Conservation (phyloP, 1,140 invertebrate genomes). For the Caenorhabditis inopinata region DNA sequence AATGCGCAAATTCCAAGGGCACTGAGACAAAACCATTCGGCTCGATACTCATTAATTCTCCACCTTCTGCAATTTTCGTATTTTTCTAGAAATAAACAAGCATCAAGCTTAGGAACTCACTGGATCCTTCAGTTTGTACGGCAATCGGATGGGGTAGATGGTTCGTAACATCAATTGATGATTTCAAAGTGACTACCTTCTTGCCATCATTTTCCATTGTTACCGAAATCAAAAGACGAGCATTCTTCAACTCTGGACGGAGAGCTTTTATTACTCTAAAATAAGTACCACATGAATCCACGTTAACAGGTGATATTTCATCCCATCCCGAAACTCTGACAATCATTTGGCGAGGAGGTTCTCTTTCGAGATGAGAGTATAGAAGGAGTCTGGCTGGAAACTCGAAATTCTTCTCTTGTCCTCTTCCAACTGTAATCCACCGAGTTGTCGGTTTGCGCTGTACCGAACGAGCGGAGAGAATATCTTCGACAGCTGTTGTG, state of each 20-base stretch:
- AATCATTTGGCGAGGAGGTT: constrained; percentile 77
- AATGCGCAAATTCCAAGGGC: constrained; percentile 14
- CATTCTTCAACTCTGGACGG: not conserved
- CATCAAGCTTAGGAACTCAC: not conserved
- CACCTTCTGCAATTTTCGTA: constrained; percentile 1
- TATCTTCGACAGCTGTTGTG: constrained; percentile 48
- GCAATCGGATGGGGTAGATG: constrained; percentile 60
- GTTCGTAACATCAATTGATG: constrained; percentile 81
- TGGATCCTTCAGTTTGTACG: constrained; percentile 18
- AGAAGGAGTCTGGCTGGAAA: constrained; percentile 52
- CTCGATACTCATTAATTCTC: constrained; percentile 4
- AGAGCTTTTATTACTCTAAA: constrained; percentile 72
- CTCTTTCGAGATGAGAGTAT: constrained; percentile 37
- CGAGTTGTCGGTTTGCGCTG: constrained; percentile 47
- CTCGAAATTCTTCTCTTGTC: constrained; percentile 51
- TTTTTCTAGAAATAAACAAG: not conserved
- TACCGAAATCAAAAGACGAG: constrained; percentile 82
- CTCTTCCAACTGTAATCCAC: constrained; percentile 51
- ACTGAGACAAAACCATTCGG: constrained; percentile 20
- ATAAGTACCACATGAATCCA: constrained; percentile 90
- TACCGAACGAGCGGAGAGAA: constrained; percentile 45
- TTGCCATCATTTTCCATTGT: constrained; percentile 85
- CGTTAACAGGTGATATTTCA: constrained; percentile 79
- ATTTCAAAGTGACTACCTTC: constrained; percentile 91
- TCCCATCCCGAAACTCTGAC: constrained; percentile 87